Evolutionary conservation across 2,113 vertebrate species (phyloP), one percentile per base, ranked within the genome.

Genomic region (Psephotus haematonotus): DNA sequence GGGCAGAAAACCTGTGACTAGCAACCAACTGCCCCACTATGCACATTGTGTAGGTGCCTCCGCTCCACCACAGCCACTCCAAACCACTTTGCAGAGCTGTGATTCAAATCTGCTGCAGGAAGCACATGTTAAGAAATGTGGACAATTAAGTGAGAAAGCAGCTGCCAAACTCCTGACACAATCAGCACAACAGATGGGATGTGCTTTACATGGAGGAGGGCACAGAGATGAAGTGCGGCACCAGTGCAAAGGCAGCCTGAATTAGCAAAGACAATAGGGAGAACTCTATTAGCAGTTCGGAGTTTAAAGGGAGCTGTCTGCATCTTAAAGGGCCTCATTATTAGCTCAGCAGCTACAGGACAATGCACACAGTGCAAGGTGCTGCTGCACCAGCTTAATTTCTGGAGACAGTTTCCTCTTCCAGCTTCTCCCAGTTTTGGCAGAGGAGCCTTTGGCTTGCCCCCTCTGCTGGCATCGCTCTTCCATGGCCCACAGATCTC

Each of bases 131-230:
- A 85, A 82, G 84, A 96, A 92, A 95, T 43, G 78, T 25, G 82
- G 93, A 97, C 96, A 92, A 92, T 96, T 55, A 90, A 91, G 82
- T 31, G 77, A 92, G 92, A 35, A 91, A 84, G 18, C 95, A 98
- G 97, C 97, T 98, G 97, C 95, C 96, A 96, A 81, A 85, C 94
- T 82, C 75, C 92, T 72, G 74, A 39, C 85, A 87, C 85, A 95
- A 98, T 97, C 98, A 98, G 96, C 95, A 86, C 62, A 93, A 97
- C 98, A 98, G 98, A 98, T 97, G 97, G 96, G 96, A 70, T 10
- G 59, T 63, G 91, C n/a, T 90, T 22, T 6, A 11, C 63, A 49
- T 27, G 62, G 60, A 94, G 75, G 23, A 92, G 52, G 80, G 95
- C 82, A 72, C 0, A 0, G 92, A 35, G 81, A 78, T 17, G 81